Percentiles rank a stretch among this genome's conserved stretches.
Conservation (phyloP, 2,797 vertebrate species). For the Potorous gilbertii region DNA sequence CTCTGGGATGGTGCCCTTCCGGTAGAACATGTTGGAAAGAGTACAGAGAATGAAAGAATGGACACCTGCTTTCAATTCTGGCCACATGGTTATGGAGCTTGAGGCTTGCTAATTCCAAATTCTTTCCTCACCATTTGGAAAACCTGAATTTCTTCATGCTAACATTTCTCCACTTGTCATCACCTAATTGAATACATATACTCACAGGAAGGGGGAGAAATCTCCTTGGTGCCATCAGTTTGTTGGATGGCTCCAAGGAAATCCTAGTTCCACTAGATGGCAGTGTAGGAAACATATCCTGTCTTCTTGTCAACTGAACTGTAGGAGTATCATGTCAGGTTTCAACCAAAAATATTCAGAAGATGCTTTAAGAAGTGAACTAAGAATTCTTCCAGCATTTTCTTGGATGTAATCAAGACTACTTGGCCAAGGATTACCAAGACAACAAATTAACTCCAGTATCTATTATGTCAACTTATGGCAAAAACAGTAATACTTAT, state of each 20-base stretch:
- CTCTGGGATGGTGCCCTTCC: constrained; percentile 39
- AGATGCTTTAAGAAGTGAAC: constrained; percentile 13
- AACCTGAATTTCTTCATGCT: constrained; percentile 60
- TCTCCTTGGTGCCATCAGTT: neutral
- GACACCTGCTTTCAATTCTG: constrained; percentile 63
- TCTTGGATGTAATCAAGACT: neutral
- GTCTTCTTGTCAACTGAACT: neutral
- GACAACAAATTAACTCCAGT: constrained; percentile 3
- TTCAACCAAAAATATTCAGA: neutral
- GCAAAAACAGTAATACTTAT: neutral
- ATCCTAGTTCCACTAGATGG: constrained; percentile 54
- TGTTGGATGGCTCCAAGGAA: neutral
- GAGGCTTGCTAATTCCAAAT: constrained; percentile 43
- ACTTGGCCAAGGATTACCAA: neutral
- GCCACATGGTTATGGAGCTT: constrained; percentile 44
- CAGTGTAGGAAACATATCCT: neutral
- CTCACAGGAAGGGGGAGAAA: no score
- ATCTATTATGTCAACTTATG: neutral
- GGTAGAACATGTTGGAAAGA: constrained; percentile 40
- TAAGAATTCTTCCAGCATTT: neutral
- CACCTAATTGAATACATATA: neutral
- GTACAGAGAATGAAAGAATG: constrained; percentile 45
- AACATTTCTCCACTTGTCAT: constrained; percentile 49
- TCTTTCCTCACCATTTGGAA: constrained; percentile 61
- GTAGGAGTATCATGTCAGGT: neutral